A percentile compares a stretch with the other conserved stretches of the same genome.
These are phyloP conservation scores for Acestrorhynchus altus DNA, from an alignment of 2,797 vertebrate species.

Conservation along the genomic window DNA sequence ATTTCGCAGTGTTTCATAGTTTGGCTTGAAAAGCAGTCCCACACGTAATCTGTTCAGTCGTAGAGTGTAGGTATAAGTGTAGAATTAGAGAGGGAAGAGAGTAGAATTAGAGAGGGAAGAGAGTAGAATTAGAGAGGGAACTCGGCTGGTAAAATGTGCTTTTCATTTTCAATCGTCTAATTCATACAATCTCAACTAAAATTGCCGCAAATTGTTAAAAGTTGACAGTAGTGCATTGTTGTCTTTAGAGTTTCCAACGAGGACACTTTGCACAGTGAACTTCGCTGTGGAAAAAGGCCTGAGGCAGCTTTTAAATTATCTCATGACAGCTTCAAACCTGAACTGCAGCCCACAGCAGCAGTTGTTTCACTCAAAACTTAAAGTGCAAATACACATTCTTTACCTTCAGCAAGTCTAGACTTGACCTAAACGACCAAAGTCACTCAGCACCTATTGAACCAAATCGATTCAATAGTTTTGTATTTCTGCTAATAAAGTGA, in stretches of 20 bases:
- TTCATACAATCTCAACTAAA: background rate
- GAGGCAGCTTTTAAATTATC: background rate
- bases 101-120: too few relatives aligned
- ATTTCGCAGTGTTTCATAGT: background rate
- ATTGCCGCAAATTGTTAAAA: background rate
- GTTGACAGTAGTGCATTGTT: background rate
- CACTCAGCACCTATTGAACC: background rate
- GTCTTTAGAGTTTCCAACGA: background rate
- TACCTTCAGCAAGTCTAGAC: background rate
- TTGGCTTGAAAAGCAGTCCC: background rate
- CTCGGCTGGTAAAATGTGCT: too few relatives aligned
- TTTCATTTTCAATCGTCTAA: background rate
- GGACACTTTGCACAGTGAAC: background rate
- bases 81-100: too few relatives aligned
- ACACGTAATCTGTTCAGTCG: background rate
- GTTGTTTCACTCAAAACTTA: background rate
- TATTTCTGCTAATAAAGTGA: too few relatives aligned
- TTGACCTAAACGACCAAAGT: background rate
- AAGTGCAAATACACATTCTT: background rate
- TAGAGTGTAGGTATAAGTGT: too few relatives aligned
- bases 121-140: too few relatives aligned
- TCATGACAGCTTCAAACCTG: constrained; percentile 31
- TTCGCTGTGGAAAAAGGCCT: constrained; percentile 14
- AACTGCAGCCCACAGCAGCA: background rate
- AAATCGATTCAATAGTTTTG: background rate